Conservation (phyloP, 2,888 invertebrate species). For the Leucozona laternaria region DNA sequence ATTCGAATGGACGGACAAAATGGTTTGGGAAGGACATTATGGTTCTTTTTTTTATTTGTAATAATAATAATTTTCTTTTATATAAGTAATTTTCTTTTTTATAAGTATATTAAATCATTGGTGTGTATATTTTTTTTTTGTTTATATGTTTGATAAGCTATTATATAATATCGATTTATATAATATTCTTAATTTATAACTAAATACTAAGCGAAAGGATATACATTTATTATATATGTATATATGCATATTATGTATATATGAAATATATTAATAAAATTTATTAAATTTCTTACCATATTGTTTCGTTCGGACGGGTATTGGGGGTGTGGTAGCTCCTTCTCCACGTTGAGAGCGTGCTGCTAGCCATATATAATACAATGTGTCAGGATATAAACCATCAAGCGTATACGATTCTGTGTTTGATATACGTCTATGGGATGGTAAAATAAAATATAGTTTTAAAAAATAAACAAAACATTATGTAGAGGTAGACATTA, state of each 20-base stretch:
- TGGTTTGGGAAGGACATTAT: slow-evolving; percentile 36
- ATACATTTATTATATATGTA: slow-evolving; percentile 16
- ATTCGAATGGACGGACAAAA: slow-evolving; percentile 45
- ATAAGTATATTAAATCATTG: background rate
- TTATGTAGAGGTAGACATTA: background rate
- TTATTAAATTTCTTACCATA: slow-evolving; percentile 91
- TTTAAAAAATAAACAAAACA: background rate
- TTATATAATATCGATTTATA: slow-evolving; percentile 16
- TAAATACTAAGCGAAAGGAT: slow-evolving; percentile 69
- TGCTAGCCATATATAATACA: slow-evolving; percentile 98
- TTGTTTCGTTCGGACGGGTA: slow-evolving; percentile 97
- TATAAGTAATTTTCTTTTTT: slow-evolving; percentile 19
- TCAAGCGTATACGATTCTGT: slow-evolving; percentile 94
- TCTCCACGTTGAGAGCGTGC: slow-evolving; percentile 97
- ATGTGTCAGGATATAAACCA: slow-evolving; percentile 96
- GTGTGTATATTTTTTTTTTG: background rate
- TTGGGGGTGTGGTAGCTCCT: slow-evolving; percentile 97
- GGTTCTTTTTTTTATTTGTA: slow-evolving; percentile 17
- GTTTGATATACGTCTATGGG: slow-evolving; percentile 89
- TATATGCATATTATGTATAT: slow-evolving; percentile 3
- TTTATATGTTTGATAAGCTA: slow-evolving; percentile 53
- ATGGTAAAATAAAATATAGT: background rate
- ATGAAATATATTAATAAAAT: background rate
- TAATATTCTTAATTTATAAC: slow-evolving; percentile 55
- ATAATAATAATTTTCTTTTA: slow-evolving; percentile 14